Evolutionary conservation across 2,113 vertebrate genomes (phyloP), one percentile per base, ranked within the genome.

Genomic region (Phaethon lepturus): DNA sequence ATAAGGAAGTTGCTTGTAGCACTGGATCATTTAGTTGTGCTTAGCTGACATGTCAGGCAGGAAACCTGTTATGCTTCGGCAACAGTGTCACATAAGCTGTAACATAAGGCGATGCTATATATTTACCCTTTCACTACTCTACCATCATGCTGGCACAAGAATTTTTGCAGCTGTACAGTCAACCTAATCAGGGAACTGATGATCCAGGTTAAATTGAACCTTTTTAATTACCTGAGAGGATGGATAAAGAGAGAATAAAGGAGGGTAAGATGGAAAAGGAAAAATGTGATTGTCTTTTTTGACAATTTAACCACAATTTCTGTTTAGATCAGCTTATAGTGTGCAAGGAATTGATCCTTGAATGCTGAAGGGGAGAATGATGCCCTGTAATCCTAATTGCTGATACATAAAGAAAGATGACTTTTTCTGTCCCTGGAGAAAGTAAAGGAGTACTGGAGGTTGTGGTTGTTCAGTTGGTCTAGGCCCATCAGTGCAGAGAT

Each of bases 31-130:
- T 88, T 59, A 12, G 19, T 10, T 64, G 78, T 24, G 49, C 60
- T 77, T 12, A 66, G 58, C 50, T 95, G 85, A 56, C n/a, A 12
- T 2, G 8, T 45, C 42, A 80, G 56, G 60, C 64, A 53, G 86
- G 50, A 91, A 81, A 71, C 8, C 13, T 45, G 26, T n/a, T 49
- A 13, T 12, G 28, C 49, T 72, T 2, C 0, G 3, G 49, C 20
- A 58, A 72, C 28, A 17, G 62, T 66, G 83, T 42, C 50, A 45
- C 19, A 4, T n/a, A 13, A 69, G 13, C 11, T 80, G 62, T 19
- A 79, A 53, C 1, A 1, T 4, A 42, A 69, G 24, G 9, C 25
- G 71, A 3, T 6, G 2, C 11, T 68, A 0, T 75, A 52, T 15
- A 33, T 81, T 86, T 15, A n/a, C 20, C 19, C 14, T 55, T 40